Percentiles rank a stretch among this genome's conserved stretches.
Conservation (phyloP, 2,113 vertebrate species). For the Bos javanicus region DNA sequence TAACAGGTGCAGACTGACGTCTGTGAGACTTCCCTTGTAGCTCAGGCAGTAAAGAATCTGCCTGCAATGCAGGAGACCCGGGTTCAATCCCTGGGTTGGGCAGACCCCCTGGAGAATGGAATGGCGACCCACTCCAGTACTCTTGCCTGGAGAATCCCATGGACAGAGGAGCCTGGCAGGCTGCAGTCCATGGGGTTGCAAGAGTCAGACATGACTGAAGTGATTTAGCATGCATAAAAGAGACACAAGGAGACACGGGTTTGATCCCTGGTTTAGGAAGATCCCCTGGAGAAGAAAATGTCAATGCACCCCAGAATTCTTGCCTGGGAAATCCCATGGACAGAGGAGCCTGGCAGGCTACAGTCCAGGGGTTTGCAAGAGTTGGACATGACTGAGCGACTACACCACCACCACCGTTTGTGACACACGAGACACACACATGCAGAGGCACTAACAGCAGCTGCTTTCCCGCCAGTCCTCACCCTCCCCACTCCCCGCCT, state of each 20-base stretch:
- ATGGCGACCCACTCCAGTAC: neutral
- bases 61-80: neutral
- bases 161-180: neutral
- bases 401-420: accelerated
- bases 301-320: neutral
- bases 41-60: neutral
- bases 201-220: neutral
- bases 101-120: neutral
- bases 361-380: neutral
- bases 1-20: too few species aligned
- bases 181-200: neutral
- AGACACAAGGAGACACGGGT: neutral
- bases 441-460: accelerated
- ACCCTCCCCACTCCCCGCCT: accelerated
- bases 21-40: neutral
- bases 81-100: neutral
- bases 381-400: neutral
- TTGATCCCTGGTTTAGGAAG: neutral
- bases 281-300: neutral
- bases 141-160: neutral
- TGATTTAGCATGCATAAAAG: neutral
- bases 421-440: neutral
- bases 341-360: neutral
- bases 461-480: accelerated
- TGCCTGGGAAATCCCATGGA: neutral